Conservation (phyloP, 2,113 vertebrate species). For the Coregonus clupeaformis region DNA sequence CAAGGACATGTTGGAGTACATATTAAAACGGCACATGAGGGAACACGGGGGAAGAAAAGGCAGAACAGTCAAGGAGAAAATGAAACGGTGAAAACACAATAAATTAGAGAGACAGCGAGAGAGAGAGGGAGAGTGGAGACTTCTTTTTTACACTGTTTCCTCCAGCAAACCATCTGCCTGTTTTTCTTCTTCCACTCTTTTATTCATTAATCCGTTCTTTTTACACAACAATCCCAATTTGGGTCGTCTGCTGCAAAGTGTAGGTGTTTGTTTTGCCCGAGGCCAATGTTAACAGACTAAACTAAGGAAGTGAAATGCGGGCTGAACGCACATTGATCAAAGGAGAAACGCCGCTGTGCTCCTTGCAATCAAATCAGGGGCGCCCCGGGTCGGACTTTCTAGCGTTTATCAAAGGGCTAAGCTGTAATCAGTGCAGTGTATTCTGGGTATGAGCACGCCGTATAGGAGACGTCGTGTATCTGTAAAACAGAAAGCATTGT, state of each 20-base stretch:
- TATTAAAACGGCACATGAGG: not conserved
- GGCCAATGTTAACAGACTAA: constrained; percentile 1
- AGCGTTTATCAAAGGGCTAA: constrained; percentile 14
- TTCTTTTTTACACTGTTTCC: not conserved
- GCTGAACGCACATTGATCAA: not conserved
- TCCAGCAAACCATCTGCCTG: not conserved
- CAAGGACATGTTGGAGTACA: not conserved
- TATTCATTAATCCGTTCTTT: no score
- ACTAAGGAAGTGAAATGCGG: not conserved
- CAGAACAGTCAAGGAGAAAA: not conserved
- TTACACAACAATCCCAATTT: not conserved
- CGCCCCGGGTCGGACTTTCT: not conserved
- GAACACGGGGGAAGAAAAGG: not conserved
- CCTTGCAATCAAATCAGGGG: not conserved
- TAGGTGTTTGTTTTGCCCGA: constrained; percentile 18
- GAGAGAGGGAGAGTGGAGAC: no score
- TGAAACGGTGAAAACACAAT: not conserved
- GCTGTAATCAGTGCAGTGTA: not conserved
- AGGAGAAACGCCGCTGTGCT: not conserved
- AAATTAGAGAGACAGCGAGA: not conserved
- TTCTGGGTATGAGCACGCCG: not conserved
- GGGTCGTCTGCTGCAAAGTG: not conserved
- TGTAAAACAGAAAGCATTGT: no score
- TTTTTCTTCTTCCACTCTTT: constrained; percentile 2
- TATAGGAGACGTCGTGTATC: no score